Evolutionary conservation across 2,888 invertebrate genomes (phyloP), one percentile per base, ranked within the genome.

Genomic region (Cylloceria caligata): DNA sequence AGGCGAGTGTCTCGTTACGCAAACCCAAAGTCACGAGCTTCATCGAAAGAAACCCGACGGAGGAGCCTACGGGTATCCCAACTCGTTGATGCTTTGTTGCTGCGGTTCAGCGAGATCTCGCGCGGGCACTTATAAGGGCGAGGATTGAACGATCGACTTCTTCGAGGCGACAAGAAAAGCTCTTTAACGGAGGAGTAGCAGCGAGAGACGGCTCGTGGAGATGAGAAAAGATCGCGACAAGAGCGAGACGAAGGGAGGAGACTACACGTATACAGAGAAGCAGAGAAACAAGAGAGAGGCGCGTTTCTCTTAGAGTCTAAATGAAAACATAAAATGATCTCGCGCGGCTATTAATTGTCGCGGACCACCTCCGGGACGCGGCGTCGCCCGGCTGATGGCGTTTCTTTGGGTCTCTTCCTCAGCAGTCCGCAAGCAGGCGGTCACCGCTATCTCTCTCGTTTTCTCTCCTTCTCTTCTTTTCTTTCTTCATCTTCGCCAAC

Each of bases 251-350:
- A 57, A 30, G 34, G 36, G 7, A n/a, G 16, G 0, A 16, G 27
- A 57, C 3, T 16, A n/a, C 16, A 30, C 9, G 34, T 16, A n/a
- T 16, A 7, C n/a, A 16, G 34, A 36, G 57, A 36, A 9, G 9
- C 16, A 16, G 62, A 9, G 45, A 65, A 65, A n/a, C 47, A 21
- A 9, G 57, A 68, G 21, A 27, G 71, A 39, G 71, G 30, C 60
- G 30, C 7, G 24, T 9, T 9, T 74, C 65, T 65, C 52, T 65
- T 19, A 27, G 57, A 19, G 57, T 47, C 74, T 68, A 86, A 88
- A 90, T 90, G 89, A 90, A 89, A 90, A 88, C 89, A 89, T 90
- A 89, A 90, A 89, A 88, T 86, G 87, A 89, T 89, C 88, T 88
- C 88, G 88, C 87, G 84, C 85, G 87, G 86, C 85, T 89, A 88